These are phyloP conservation scores for Cecidostiba fungosa DNA, from an alignment of 2,888 invertebrate species.

Conservation along the genomic window DNA sequence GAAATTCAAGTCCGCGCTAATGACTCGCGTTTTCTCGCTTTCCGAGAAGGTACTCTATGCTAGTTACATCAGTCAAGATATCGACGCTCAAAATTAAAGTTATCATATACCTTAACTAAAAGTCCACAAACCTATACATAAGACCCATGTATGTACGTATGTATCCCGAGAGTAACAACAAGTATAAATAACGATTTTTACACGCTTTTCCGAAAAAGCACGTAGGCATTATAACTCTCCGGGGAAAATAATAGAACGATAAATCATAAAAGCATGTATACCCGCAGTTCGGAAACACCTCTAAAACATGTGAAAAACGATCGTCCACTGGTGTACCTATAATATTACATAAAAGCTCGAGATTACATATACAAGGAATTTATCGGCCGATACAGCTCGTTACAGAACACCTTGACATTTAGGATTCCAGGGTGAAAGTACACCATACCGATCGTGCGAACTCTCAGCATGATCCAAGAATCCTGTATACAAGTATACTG, in stretches of 20 bases:
- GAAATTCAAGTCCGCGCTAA: constrained; percentile 9
- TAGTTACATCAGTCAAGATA: no score
- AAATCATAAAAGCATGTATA: constrained; percentile 48
- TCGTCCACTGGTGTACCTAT: neutral
- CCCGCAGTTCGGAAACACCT: neutral
- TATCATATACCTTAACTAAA: no score
- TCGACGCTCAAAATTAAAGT: no score
- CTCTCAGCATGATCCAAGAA: constrained; percentile 53
- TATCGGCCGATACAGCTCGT: constrained; percentile 57
- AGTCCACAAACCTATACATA: neutral
- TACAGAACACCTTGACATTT: constrained; percentile 68
- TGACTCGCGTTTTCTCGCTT: no score
- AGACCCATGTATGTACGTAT: neutral
- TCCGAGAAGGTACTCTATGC: neutral
- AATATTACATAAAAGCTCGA: constrained; percentile 52
- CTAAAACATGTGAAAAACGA: constrained; percentile 31
- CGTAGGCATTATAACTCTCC: neutral
- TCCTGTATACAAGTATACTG: constrained; percentile 15
- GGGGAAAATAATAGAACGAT: constrained; percentile 56
- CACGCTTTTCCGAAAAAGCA: constrained; percentile 5
- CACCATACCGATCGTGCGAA: constrained; percentile 66
- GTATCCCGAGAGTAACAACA: neutral
- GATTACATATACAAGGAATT: constrained; percentile 64
- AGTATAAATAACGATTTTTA: constrained; percentile 23
- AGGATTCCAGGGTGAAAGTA: constrained; percentile 69